These are phyloP conservation scores for Amblyornis subalaris DNA, from an alignment of 2,113 vertebrate genomes.

Conservation along the genomic window DNA sequence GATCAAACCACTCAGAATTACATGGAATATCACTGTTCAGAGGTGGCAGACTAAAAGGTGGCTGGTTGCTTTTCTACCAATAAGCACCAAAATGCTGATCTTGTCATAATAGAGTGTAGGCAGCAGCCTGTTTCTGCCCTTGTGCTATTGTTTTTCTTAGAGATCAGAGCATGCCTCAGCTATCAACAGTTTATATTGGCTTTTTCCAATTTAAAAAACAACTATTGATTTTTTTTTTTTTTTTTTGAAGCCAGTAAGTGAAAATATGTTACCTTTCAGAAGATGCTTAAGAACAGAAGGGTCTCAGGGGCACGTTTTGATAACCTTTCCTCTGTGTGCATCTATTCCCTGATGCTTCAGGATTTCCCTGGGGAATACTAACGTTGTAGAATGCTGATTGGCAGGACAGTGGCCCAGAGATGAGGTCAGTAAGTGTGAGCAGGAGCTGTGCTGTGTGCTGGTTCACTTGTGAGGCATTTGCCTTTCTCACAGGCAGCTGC, in stretches of 20 bases:
- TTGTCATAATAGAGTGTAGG: background rate
- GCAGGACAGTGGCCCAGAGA: fast-evolving
- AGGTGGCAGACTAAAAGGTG: background rate
- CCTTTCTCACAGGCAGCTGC: background rate
- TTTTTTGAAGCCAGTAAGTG: background rate
- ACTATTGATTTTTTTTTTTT: background rate
- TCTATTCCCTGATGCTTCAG: background rate
- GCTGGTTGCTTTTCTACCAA: background rate
- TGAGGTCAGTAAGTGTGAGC: background rate
- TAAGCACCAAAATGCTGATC: background rate
- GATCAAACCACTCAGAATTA: background rate
- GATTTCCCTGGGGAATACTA: background rate
- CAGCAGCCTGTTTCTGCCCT: background rate
- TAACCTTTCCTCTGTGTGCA: background rate
- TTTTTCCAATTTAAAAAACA: background rate
- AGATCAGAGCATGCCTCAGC: background rate
- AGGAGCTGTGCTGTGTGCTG: background rate
- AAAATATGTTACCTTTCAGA: background rate
- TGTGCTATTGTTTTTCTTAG: background rate
- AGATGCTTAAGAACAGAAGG: background rate
- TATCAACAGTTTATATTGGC: background rate
- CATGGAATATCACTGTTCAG: background rate
- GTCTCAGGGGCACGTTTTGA: background rate
- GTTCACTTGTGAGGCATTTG: background rate
- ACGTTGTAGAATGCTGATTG: background rate